phyloP scores from a whole-genome alignment of 2,888 invertebrate genomes.

The Morpho deidamia region DNA sequence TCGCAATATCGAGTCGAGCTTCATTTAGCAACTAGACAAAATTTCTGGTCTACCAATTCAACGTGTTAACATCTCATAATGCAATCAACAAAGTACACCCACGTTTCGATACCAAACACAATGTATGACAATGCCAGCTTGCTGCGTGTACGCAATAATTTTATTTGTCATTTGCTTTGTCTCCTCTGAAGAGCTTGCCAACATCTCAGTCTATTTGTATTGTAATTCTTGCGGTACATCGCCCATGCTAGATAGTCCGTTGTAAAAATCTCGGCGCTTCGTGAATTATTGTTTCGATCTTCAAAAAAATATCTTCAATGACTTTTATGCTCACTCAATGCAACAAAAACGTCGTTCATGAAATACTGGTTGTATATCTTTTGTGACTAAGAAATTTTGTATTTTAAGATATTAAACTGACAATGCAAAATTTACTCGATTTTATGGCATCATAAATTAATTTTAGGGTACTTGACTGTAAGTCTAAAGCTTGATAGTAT shows the following conservation, averaged over 20 bases:
- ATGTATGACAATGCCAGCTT: slow-evolving; percentile 42
- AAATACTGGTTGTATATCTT: slow-evolving; percentile 3
- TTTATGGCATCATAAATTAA: too few relatives aligned
- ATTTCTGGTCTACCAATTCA: neutral
- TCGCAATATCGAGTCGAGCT: too few relatives aligned
- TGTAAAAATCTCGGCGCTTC: slow-evolving; percentile 7
- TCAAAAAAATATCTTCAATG: slow-evolving; percentile 3
- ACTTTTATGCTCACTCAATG: neutral
- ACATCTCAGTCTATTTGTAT: slow-evolving; percentile 48
- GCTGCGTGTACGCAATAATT: slow-evolving; percentile 39
- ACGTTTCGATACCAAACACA: slow-evolving; percentile 41
- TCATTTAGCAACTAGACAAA: neutral
- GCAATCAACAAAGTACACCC: slow-evolving; percentile 28
- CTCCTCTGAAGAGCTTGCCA: slow-evolving; percentile 44
- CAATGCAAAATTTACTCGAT: too few relatives aligned
- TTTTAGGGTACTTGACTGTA: too few relatives aligned
- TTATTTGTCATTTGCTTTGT: slow-evolving; percentile 54
- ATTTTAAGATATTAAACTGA: too few relatives aligned
- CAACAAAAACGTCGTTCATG: slow-evolving; percentile 3
- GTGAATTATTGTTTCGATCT: slow-evolving; percentile 4
- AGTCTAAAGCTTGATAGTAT: too few relatives aligned
- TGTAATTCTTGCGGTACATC: slow-evolving; percentile 12
- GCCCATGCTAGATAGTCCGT: neutral
- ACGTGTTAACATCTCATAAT: slow-evolving; percentile 10
- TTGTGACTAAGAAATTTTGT: neutral